Evolutionary conservation across 2,113 vertebrate species (phyloP).

Genomic region (Ictidomys tridecemlineatus): DNA sequence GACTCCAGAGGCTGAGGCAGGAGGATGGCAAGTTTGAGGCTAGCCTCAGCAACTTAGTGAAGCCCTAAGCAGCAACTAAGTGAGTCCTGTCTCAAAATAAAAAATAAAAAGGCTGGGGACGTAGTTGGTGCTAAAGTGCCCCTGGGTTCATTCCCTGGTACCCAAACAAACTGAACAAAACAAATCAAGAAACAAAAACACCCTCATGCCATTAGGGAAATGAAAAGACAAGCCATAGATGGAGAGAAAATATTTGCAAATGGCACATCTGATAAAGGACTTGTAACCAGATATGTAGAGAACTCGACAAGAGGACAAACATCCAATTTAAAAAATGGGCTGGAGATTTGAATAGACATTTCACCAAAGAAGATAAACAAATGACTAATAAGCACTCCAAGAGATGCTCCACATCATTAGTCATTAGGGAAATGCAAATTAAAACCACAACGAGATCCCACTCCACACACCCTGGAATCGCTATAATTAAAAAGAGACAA

Average conservation of each 20-base stretch:
- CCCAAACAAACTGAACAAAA: no score
- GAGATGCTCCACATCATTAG: slow-evolving; percentile 42
- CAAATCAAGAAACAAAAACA: no score
- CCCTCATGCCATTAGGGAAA: background rate
- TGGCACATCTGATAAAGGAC: background rate
- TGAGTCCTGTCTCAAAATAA: no score
- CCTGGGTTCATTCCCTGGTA: no score
- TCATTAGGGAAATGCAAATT: slow-evolving; percentile 65
- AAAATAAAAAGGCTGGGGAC: no score
- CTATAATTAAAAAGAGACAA: slow-evolving; percentile 60
- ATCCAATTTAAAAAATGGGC: slow-evolving; percentile 49
- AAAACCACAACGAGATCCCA: slow-evolving; percentile 37
- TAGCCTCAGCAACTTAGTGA: no score
- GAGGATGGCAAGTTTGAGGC: no score
- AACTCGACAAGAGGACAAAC: slow-evolving; percentile 15
- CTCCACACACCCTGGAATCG: slow-evolving; percentile 3
- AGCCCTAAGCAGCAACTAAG: no score
- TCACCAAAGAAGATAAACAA: slow-evolving; percentile 60
- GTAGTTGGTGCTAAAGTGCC: no score
- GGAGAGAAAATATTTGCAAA: slow-evolving; percentile 30
- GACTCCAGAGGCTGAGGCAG: no score
- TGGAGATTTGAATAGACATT: slow-evolving; percentile 60
- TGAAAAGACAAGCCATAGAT: background rate
- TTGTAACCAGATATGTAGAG: background rate
- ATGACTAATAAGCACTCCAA: slow-evolving; percentile 53